Evolutionary conservation across 2,888 invertebrate genomes (phyloP).

Genomic region (Phasia obesa): DNA sequence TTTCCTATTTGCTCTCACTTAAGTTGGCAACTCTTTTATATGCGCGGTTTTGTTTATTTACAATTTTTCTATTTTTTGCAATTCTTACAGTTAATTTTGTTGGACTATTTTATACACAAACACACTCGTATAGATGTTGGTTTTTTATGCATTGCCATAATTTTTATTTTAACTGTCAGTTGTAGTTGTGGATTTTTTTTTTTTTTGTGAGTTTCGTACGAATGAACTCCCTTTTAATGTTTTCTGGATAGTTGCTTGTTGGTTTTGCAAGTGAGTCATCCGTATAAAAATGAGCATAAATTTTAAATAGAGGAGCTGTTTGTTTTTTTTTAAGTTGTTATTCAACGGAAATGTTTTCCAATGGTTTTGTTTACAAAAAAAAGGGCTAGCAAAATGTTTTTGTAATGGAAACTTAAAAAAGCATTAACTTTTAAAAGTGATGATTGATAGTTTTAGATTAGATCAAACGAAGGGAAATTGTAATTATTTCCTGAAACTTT

Average conservation of each 20-base stretch:
- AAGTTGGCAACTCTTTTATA: conserved; percentile 26
- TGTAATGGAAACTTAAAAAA: conserved; percentile 8
- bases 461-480: background rate
- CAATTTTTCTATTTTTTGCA: conserved; percentile 1
- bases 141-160: conserved; percentile 58
- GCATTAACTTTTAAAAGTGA: conserved; percentile 12
- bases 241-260: conserved; percentile 44
- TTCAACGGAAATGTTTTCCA: conserved; percentile 60
- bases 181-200: conserved; percentile 39
- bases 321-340: conserved; percentile 11
- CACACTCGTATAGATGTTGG: background rate
- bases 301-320: conserved; percentile 25
- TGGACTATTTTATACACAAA: conserved; percentile 50
- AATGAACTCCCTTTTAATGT: conserved; percentile 51
- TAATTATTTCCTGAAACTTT: conserved; percentile 23
- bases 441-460: conserved; percentile 49
- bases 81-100: conserved; percentile 48
- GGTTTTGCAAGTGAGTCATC: conserved; percentile 60
- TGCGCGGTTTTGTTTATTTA: conserved; percentile 13
- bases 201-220: conserved; percentile 41
- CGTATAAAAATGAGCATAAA: conserved; percentile 57
- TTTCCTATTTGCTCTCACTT: background rate
- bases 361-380: conserved; percentile 11
- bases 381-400: conserved; percentile 6
- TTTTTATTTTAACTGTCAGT: conserved; percentile 66